Conservation (phyloP, 2,888 invertebrate species). For the Chaetoderma sp. region DNA sequence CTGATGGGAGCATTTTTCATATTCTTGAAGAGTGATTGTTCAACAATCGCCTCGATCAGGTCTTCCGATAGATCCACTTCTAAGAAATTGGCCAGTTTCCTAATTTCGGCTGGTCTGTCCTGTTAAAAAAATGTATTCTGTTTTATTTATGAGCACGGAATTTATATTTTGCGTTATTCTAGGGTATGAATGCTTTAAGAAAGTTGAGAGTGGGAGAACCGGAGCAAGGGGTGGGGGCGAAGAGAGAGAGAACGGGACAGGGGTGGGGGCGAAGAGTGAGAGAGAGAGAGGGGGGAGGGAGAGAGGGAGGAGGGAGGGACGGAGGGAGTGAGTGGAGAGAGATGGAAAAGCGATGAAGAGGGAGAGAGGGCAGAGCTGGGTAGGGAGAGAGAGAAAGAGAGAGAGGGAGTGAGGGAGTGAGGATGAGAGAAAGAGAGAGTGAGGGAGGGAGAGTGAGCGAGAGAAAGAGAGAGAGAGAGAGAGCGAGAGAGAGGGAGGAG, state of each 20-base stretch:
- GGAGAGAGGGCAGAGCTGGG: background rate
- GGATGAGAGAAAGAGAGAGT: too few relatives aligned
- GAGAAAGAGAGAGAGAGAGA: constrained; percentile 5
- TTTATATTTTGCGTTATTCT: too few relatives aligned
- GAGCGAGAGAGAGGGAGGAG: constrained; percentile 9
- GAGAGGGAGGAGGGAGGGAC: background rate
- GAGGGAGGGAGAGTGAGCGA: too few relatives aligned
- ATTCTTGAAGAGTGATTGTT: too few relatives aligned
- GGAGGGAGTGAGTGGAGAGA: constrained; percentile 3
- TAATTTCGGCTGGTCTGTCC: too few relatives aligned
- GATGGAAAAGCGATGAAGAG: background rate
- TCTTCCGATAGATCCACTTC: too few relatives aligned
- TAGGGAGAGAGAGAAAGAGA: constrained; percentile 2
- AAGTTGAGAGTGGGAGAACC: constrained; percentile 8
- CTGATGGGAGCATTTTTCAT: too few relatives aligned
- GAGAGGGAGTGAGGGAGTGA: constrained; percentile 1
- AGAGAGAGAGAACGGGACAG: constrained; percentile 1
- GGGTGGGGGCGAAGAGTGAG: constrained; percentile 1
- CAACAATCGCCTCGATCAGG: too few relatives aligned
- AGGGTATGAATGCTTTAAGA: background rate
- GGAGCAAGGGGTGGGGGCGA: background rate
- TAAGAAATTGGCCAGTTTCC: too few relatives aligned
- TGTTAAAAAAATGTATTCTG: too few relatives aligned
- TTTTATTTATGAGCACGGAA: too few relatives aligned
- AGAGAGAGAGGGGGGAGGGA: background rate